Conservation (phyloP, 2,888 invertebrate genomes). For the Caradrina kadenii region DNA sequence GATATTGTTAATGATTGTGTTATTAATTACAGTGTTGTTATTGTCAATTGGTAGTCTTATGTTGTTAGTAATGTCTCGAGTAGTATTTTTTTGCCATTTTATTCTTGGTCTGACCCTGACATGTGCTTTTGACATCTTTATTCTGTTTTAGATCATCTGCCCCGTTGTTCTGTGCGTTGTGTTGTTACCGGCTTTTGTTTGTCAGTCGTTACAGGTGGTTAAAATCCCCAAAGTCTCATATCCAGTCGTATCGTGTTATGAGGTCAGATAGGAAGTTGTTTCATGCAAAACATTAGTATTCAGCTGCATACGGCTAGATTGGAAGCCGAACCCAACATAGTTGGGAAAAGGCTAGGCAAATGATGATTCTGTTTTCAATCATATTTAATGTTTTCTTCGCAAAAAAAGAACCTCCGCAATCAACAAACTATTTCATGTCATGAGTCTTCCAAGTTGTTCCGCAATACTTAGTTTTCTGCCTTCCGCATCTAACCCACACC, state of each 20-base stretch:
- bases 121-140: background rate
- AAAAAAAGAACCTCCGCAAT: too few species aligned
- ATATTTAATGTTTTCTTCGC: background rate
- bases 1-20: slow-evolving; percentile 12
- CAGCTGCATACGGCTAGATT: too few species aligned
- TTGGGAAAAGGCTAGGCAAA: too few species aligned
- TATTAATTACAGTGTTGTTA: slow-evolving; percentile 14
- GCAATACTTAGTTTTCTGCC: background rate
- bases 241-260: too few species aligned
- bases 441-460: too few species aligned
- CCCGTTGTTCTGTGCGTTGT: background rate
- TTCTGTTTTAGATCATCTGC: background rate
- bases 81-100: background rate
- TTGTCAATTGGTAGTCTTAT: background rate
- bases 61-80: background rate
- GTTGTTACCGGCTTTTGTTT: too few species aligned
- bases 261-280: too few species aligned
- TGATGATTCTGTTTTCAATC: background rate
- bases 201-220: too few species aligned
- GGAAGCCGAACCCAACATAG: too few species aligned
- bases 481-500: background rate
- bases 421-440: too few species aligned
- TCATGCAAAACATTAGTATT: too few species aligned
- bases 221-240: too few species aligned
- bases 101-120: background rate